These are phyloP conservation scores for Atta texana DNA, from an alignment of 1,140 invertebrate species.

Conservation along the genomic window DNA sequence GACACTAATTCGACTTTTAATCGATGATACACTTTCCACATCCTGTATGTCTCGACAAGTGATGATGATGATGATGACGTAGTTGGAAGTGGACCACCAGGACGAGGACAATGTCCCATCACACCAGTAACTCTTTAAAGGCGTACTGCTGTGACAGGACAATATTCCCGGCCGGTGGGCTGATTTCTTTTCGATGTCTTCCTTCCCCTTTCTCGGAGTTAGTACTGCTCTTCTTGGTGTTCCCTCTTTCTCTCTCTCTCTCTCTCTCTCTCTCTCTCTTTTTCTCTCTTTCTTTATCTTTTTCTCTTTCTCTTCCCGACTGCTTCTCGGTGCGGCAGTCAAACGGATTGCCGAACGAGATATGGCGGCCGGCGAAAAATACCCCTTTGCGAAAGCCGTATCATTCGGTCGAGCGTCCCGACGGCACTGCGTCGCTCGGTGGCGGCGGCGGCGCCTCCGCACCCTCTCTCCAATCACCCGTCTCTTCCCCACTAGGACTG, in stretches of 20 bases:
- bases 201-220: not conserved
- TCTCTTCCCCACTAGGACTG: constrained; percentile 34
- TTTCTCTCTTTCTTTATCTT: not conserved
- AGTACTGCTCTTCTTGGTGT: not conserved
- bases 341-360: constrained; percentile 47
- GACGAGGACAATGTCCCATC: constrained; percentile 92
- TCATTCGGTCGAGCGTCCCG: constrained; percentile 83
- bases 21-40: constrained; percentile 44
- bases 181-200: constrained; percentile 22
- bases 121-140: constrained; percentile 92
- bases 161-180: constrained; percentile 90
- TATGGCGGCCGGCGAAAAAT: constrained; percentile 55
- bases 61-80: constrained; percentile 1
- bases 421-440: constrained; percentile 85
- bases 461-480: constrained; percentile 76
- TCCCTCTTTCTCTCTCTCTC: not conserved
- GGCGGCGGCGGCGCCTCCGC: constrained; percentile 82
- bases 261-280: constrained; percentile 8
- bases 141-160: constrained; percentile 98
- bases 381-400: constrained; percentile 67
- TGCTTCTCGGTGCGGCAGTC: constrained; percentile 28
- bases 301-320: not conserved
- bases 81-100: constrained; percentile 76
- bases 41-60: not conserved
- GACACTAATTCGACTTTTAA: constrained; percentile 39